Evolutionary conservation across 1,140 invertebrate species (phyloP), one percentile per base, ranked within the genome.

Genomic region (Zaprionus davidi): DNA sequence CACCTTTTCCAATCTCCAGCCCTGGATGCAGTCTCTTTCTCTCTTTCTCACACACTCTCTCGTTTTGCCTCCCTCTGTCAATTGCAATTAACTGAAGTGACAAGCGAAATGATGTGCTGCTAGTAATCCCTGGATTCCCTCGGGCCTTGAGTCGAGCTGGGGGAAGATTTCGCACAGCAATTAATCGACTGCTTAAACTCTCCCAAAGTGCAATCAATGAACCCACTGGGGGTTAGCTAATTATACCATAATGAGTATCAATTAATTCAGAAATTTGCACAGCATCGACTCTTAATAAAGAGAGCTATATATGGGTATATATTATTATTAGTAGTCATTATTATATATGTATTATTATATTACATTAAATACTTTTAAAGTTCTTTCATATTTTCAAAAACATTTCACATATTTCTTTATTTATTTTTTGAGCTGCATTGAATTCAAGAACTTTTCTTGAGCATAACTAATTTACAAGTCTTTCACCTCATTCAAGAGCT

Each of bases 11-110:
- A 38, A 7, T 34, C 51, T 31, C 15, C 57, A 41, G 15, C 51
- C 3, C 53, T 49, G 17, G 9, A 5, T 20, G 11, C 51, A 6
- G 15, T 31, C 3, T 22, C 41, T n/a, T 12, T 31, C 24, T 11
- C 28, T 22, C 9, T 7, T 20, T 44, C 26, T 41, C 12, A 2
- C 15, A 20, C 36, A 2, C 36, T 9, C n/a, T 22, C n/a, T 6
- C 3, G 5, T n/a, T 22, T 5, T 3, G 7, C 38, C 4, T 9
- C 20, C 62, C 58, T 51, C 56, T 69, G 77, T 65, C 73, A 83
- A 83, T 82, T 88, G 83, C 84, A 86, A 86, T 87, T 87, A 87
- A 88, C 77, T 75, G 49, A 88, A 78, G 83, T 87, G 83, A 87
- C 83, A 68, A 68, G 83, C 84, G 68, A 83, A 83, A 80, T 80